Conservation (phyloP, 2,797 vertebrate genomes). For the Bradypodion pumilum region DNA sequence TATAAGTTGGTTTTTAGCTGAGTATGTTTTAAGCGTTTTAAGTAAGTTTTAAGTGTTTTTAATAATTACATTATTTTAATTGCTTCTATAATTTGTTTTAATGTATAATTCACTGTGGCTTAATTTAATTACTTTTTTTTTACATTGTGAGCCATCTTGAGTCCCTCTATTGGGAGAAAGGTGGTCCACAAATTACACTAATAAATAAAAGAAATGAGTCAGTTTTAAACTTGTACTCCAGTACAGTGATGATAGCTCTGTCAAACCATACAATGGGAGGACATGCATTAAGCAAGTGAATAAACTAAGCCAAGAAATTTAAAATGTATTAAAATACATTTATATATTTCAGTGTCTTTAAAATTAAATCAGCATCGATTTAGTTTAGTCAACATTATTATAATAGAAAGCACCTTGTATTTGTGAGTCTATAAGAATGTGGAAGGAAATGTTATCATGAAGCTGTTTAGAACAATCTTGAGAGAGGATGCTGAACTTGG, state of each 20-base stretch:
- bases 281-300: not conserved
- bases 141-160: too few species aligned
- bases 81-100: too few species aligned
- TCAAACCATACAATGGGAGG: not conserved
- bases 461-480: not conserved
- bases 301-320: constrained; percentile 12
- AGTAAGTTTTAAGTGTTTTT: too few species aligned
- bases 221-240: not conserved
- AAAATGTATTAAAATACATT: constrained; percentile 12
- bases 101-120: too few species aligned
- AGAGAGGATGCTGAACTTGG: not conserved
- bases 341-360: not conserved
- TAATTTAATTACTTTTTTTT: too few species aligned
- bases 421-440: not conserved
- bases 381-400: not conserved
- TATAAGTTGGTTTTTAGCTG: too few species aligned
- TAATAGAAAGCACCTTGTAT: not conserved
- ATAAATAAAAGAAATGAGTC: too few species aligned
- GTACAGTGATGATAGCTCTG: not conserved
- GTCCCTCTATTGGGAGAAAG: too few species aligned
- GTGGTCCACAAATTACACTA: too few species aligned
- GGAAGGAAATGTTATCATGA: not conserved
- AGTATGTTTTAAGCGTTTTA: too few species aligned
- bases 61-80: too few species aligned
- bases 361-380: constrained; percentile 7